A percentile compares a stretch with the other conserved stretches of the same genome.
Evolutionary conservation across 2,888 invertebrate genomes (phyloP).

Genomic region (Nephrotoma flavescens): DNA sequence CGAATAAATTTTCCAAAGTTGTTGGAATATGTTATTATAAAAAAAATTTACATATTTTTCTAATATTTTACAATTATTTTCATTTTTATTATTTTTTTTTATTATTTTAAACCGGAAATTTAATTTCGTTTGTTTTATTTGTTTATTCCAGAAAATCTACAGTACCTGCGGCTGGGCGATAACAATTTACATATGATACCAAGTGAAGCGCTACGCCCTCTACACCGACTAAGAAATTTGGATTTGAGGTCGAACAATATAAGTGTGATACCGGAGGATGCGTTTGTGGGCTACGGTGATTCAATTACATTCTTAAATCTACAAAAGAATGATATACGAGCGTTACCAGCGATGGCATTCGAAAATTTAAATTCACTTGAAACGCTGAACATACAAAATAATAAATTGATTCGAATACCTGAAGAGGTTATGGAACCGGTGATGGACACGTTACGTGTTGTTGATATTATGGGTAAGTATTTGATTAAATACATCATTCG

Average conservation of each 20-base stretch:
- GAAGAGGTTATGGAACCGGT: constrained; percentile 83
- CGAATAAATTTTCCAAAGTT: background rate
- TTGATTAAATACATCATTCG: background rate
- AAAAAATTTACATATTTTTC: background rate
- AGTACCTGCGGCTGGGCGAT: constrained; percentile 77
- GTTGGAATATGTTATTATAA: background rate
- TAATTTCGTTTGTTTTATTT: constrained; percentile 1
- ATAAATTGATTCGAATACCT: constrained; percentile 66
- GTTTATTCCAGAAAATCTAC: constrained; percentile 58
- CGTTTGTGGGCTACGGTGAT: constrained; percentile 77
- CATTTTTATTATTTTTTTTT: background rate
- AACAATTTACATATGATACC: constrained; percentile 78
- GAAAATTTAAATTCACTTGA: constrained; percentile 82
- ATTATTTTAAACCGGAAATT: background rate
- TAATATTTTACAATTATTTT: background rate
- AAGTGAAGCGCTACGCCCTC: constrained; percentile 63
- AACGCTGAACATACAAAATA: constrained; percentile 75
- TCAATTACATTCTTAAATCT: constrained; percentile 85
- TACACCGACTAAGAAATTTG: constrained; percentile 75
- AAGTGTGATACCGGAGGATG: constrained; percentile 65
- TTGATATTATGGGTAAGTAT: constrained; percentile 73
- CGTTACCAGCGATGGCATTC: constrained; percentile 68
- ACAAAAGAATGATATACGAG: constrained; percentile 81
- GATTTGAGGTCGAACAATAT: constrained; percentile 83
- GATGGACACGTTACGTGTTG: constrained; percentile 68